Conservation (phyloP, 23 tunicate genomes). For the Aplidium turbinatum region DNA sequence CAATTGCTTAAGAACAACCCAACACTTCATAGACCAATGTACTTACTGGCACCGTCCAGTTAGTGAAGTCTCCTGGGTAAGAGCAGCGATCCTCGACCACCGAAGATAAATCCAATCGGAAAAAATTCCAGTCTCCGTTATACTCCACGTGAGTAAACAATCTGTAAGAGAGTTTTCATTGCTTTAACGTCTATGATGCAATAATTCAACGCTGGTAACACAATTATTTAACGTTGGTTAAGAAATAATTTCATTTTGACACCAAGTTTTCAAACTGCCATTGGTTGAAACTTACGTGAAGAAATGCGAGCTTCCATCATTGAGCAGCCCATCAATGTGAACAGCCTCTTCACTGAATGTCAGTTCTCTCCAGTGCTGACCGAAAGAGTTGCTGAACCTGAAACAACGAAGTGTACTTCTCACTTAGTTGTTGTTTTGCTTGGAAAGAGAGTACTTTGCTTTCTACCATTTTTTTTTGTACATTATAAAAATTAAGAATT, state of each 20-base stretch:
- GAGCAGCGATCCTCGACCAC: conserved; percentile 46
- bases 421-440: too few relatives aligned
- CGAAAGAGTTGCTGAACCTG: conserved; percentile 74
- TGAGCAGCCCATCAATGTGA: conserved; percentile 77
- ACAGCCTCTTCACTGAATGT: conserved; percentile 18
- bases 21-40: too few relatives aligned
- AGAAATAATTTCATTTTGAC: too few relatives aligned
- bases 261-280: too few relatives aligned
- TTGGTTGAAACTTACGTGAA: conserved; percentile 75
- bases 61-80: conserved; percentile 49
- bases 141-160: conserved; percentile 63
- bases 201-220: too few relatives aligned
- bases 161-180: conserved; percentile 25
- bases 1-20: too few relatives aligned
- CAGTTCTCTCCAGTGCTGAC: conserved; percentile 39
- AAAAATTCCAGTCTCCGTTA: conserved; percentile 62
- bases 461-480: too few relatives aligned
- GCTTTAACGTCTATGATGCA: too few relatives aligned
- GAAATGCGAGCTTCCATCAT: conserved; percentile 57
- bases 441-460: too few relatives aligned
- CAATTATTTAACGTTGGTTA: too few relatives aligned
- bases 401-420: too few relatives aligned
- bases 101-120: conserved; percentile 56
- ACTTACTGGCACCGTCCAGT: conserved; percentile 28
- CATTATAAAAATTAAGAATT: too few relatives aligned